Base-by-base conservation (phyloP, 1,140 invertebrate genomes). In the Campoletis sonorensis region DNA sequence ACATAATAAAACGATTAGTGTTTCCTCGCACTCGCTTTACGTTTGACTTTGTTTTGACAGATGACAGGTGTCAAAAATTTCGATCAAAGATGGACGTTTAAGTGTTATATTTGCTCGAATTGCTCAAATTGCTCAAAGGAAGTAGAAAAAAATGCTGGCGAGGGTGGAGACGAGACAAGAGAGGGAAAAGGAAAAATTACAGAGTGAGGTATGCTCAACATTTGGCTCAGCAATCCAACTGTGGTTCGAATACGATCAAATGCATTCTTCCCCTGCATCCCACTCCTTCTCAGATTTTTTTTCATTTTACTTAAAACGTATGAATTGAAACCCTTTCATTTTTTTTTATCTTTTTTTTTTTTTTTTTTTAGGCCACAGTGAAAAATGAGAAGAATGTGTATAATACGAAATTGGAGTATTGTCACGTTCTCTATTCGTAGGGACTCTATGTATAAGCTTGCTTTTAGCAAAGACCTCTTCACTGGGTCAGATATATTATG, bases 371-470 rank as follows among this genome's bases (percentile, higher is more conserved):
- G 61, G 61, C 61, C 61, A 67, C 21, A 23, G 23, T 3, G 23
- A 67, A 67, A 26, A 67, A 67, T 67, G 61, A 23, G 61, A 67
- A 67, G 61, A 67, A 67, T 67, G 61, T 67, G 61, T 67, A 27
- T 27, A 27, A 67, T 67, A 27, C 61, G 61, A 27, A 67, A 67
- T 67, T 27, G 23, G 61, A 67, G 61, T 67, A 67, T 67, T 67
- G 61, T 67, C 61, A 67, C 61, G 61, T 67, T 67, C 61, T 67
- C 61, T 15, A n/a, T 67, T 15, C 13, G 23, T 10, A 23, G 23
- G n/a, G 23, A 27, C 61, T 45, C 40, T 45, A 13, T 67, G 61
- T 67, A 16, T 27, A 15, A 27, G 23, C 21, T 15, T 15, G 61
- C 61, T 67, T 67, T 67, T 67, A 67, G 61, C 61, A 4, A 27